phyloP scores from a whole-genome alignment of 2,888 invertebrate genomes.

The Conistra vaccinii region DNA sequence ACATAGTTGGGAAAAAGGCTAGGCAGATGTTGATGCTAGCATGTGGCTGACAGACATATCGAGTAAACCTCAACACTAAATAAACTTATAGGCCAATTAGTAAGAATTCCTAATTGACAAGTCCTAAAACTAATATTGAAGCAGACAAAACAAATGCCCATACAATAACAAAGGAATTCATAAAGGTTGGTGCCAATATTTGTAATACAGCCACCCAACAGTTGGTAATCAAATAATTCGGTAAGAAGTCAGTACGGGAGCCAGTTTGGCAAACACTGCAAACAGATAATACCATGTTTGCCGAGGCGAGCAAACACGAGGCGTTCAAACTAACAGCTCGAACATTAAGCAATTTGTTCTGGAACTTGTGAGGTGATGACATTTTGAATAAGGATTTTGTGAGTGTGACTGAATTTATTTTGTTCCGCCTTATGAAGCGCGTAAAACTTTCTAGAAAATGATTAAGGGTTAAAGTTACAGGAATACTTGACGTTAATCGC shows the following conservation, averaged over 20 bases:
- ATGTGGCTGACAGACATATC: neutral
- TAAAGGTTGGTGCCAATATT: constrained; percentile 32
- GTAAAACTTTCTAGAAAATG: constrained; percentile 21
- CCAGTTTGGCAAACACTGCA: constrained; percentile 62
- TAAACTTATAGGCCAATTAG: constrained; percentile 22
- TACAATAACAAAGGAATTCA: constrained; percentile 33
- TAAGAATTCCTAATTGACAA: constrained; percentile 29
- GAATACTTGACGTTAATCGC: constrained; percentile 6
- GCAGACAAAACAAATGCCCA: constrained; percentile 16
- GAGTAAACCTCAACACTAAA: constrained; percentile 10
- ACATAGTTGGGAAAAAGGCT: too few species aligned
- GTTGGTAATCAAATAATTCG: constrained; percentile 62
- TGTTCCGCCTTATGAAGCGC: constrained; percentile 25
- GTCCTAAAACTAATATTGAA: constrained; percentile 31
- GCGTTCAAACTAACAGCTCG: constrained; percentile 60
- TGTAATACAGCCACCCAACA: constrained; percentile 24
- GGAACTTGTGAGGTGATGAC: constrained; percentile 55
- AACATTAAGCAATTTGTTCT: constrained; percentile 69
- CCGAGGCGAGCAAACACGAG: constrained; percentile 60
- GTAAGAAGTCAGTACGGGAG: constrained; percentile 59
- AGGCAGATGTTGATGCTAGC: neutral
- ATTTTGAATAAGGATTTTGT: constrained; percentile 49
- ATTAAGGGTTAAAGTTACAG: constrained; percentile 23
- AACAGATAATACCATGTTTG: constrained; percentile 69
- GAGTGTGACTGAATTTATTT: constrained; percentile 29